These are phyloP conservation scores for Microcebus murinus DNA, from an alignment of 2,113 vertebrate genomes.

Conservation along the genomic window DNA sequence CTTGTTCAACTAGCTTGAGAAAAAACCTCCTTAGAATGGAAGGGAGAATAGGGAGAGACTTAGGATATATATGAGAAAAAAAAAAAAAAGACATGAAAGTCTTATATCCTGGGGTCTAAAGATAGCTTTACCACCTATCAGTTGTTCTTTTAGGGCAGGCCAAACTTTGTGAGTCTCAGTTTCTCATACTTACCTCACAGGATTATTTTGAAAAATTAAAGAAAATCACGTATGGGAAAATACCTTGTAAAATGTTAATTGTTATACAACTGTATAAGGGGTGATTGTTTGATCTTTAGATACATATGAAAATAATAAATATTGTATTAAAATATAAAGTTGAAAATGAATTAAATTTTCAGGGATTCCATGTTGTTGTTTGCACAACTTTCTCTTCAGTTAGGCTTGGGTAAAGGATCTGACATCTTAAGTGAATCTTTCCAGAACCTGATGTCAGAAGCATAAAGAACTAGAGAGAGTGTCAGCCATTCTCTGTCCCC, in stretches of 20 bases:
- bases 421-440: conserved; percentile 64
- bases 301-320: not conserved
- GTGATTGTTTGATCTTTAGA: not conserved
- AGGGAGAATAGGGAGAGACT: not conserved
- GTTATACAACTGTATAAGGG: not conserved
- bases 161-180: not conserved
- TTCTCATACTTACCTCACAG: not conserved
- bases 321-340: conserved; percentile 28
- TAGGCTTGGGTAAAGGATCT: conserved; percentile 48
- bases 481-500: not conserved
- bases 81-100: not conserved
- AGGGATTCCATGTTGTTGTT: not conserved
- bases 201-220: not conserved
- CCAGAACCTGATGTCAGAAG: not conserved
- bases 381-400: not conserved
- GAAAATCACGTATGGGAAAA: not conserved
- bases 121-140: not conserved
- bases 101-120: not conserved
- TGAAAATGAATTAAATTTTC: not conserved
- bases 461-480: not conserved
- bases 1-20: not conserved
- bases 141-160: not conserved
- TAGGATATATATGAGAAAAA: not conserved
- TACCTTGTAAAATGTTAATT: not conserved
- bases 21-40: not conserved